A percentile compares a stretch with the other conserved stretches of the same genome.
Conservation (phyloP, 2,888 invertebrate species). For the Noctuana brunneofusca region DNA sequence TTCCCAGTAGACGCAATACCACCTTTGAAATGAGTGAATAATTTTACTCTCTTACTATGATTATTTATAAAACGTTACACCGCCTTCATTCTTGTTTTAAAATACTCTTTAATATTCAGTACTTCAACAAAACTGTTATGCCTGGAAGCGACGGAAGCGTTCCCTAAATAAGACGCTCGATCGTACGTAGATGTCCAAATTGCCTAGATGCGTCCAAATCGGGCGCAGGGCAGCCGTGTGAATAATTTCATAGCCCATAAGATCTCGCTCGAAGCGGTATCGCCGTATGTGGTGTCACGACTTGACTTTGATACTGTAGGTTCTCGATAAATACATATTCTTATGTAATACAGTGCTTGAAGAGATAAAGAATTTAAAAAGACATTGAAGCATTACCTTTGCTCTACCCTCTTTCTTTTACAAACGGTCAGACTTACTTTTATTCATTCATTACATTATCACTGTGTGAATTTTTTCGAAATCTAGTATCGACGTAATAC, state of each 20-base stretch:
- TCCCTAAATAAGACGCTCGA: constrained; percentile 18
- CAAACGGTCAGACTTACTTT: too few relatives aligned
- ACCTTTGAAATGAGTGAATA: too few relatives aligned
- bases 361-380: too few relatives aligned
- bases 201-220: constrained; percentile 23
- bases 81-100: neutral
- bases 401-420: too few relatives aligned
- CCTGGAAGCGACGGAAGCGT: constrained; percentile 20
- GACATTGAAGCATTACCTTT: too few relatives aligned
- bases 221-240: constrained; percentile 48
- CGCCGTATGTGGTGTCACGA: constrained; percentile 18
- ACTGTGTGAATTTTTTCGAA: too few relatives aligned
- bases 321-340: neutral
- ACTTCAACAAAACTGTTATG: constrained; percentile 23
- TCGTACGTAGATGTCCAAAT: constrained; percentile 23
- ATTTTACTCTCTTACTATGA: too few relatives aligned
- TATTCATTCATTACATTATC: too few relatives aligned
- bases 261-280: constrained; percentile 4
- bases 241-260: constrained; percentile 61
- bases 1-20: too few relatives aligned
- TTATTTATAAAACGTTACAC: too few relatives aligned
- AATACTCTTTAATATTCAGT: neutral
- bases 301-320: neutral
- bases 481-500: too few relatives aligned
- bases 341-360: too few relatives aligned